Evolutionary conservation across 2,797 vertebrate genomes (phyloP).

Genomic region (Sebastes diploproa): DNA sequence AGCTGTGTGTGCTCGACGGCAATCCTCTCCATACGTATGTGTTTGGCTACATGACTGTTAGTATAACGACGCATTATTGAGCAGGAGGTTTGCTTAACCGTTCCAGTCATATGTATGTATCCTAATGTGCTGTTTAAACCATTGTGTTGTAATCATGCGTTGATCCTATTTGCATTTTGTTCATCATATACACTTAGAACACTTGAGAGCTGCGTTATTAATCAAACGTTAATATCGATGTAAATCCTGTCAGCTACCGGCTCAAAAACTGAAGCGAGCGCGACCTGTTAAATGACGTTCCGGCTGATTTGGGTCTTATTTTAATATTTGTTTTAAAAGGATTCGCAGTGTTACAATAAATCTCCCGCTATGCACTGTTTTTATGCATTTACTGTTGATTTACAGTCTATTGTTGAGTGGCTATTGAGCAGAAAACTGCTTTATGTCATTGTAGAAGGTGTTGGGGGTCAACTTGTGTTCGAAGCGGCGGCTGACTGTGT

Average conservation of each 20-base stretch:
- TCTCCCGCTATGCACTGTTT: constrained; percentile 73
- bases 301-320: constrained; percentile 79
- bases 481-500: constrained; percentile 66
- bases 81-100: constrained; percentile 41
- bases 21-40: constrained; percentile 27
- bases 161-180: constrained; percentile 57
- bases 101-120: constrained; percentile 30
- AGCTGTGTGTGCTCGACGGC: constrained; percentile 45
- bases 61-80: constrained; percentile 42
- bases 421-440: constrained; percentile 80
- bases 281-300: constrained; percentile 71
- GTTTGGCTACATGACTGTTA: constrained; percentile 40
- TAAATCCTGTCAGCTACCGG: constrained; percentile 72
- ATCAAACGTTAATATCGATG: constrained; percentile 76
- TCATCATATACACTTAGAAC: constrained; percentile 55
- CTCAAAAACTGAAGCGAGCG: constrained; percentile 59
- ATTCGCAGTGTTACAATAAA: constrained; percentile 79
- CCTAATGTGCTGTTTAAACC: constrained; percentile 48
- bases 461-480: constrained; percentile 77
- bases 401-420: constrained; percentile 80
- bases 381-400: constrained; percentile 84
- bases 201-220: constrained; percentile 61
- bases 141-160: constrained; percentile 27
- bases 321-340: constrained; percentile 86
- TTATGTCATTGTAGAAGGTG: constrained; percentile 78